These are phyloP conservation scores for Spheniscus humboldti DNA, from an alignment of 2,797 vertebrate species.

Conservation along the genomic window DNA sequence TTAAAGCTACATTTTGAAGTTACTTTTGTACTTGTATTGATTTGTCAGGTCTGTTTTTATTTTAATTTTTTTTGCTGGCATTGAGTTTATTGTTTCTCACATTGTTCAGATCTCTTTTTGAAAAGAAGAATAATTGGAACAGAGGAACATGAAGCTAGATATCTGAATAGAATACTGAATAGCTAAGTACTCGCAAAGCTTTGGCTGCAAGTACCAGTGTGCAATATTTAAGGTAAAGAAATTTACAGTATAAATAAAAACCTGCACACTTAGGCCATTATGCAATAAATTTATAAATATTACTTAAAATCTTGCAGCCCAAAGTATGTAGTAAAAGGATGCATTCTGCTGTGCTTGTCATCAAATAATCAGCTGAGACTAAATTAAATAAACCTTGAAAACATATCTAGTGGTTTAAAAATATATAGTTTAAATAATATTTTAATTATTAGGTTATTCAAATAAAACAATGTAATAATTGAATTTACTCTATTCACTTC, in stretches of 20 bases:
- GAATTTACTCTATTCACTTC: background rate
- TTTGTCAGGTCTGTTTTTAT: background rate
- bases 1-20: background rate
- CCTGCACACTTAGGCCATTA: background rate
- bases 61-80: background rate
- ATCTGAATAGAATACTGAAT: background rate
- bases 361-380: background rate
- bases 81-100: conserved; percentile 9
- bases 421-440: background rate
- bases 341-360: background rate
- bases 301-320: background rate
- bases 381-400: background rate
- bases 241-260: background rate
- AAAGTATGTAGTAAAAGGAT: background rate
- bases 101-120: background rate
- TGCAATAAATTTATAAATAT: background rate
- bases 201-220: background rate
- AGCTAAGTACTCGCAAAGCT: background rate
- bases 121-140: background rate
- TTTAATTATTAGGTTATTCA: background rate
- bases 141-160: background rate
- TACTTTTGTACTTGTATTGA: background rate
- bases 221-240: background rate
- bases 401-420: background rate
- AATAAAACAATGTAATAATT: background rate